Conservation (phyloP, 2,113 vertebrate genomes). For the Ictalurus furcatus region DNA sequence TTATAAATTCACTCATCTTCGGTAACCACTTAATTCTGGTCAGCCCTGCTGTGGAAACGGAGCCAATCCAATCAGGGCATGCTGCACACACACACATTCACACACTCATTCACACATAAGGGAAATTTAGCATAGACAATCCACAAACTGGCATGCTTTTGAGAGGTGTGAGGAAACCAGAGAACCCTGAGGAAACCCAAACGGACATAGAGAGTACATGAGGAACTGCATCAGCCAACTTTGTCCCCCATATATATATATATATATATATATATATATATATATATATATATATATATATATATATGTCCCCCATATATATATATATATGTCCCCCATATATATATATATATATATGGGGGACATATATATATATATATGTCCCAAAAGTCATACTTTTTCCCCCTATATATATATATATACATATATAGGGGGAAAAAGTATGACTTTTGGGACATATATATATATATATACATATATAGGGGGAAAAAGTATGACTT, state of each 20-base stretch:
- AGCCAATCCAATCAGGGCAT: background rate
- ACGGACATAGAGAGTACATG: background rate
- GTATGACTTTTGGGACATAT: too few species aligned
- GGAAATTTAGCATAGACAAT: background rate
- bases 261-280: too few species aligned
- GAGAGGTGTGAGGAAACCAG: background rate
- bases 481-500: too few species aligned
- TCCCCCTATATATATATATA: background rate
- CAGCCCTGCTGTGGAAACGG: background rate
- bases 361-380: too few species aligned
- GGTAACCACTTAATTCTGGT: background rate
- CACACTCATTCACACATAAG: background rate
- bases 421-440: too few species aligned
- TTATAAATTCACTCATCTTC: background rate
- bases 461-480: too few species aligned
- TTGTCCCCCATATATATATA: background rate
- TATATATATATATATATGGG: background rate
- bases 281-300: too few species aligned
- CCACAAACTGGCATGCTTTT: background rate
- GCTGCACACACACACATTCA: background rate
- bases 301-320: too few species aligned
- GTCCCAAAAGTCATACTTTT: too few species aligned
- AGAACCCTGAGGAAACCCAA: background rate
- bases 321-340: background rate
- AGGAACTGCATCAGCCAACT: background rate